These are phyloP conservation scores for Sebastes variabilis DNA, from an alignment of 2,797 vertebrate species.

Conservation along the genomic window DNA sequence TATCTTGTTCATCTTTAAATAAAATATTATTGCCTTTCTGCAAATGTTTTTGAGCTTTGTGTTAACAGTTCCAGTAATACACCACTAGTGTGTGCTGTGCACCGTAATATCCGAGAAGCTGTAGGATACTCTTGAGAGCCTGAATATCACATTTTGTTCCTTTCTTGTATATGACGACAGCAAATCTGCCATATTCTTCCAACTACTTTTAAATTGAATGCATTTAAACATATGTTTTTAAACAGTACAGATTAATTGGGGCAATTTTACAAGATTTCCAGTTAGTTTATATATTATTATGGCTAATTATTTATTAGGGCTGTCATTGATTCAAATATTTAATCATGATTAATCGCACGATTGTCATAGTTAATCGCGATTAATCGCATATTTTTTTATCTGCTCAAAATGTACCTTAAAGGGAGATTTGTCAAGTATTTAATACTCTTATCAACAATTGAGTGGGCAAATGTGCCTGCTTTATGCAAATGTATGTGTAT, in stretches of 20 bases:
- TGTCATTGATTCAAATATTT: too few relatives aligned
- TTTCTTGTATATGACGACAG: neutral
- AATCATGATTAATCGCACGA: too few relatives aligned
- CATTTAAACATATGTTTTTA: neutral
- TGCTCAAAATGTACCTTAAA: too few relatives aligned
- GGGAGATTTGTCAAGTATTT: too few relatives aligned
- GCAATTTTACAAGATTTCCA: neutral
- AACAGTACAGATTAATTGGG: too few relatives aligned
- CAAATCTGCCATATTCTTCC: neutral
- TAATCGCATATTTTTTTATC: too few relatives aligned
- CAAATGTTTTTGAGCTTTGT: neutral
- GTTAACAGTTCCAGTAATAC: conserved; percentile 13
- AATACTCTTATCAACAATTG: too few relatives aligned
- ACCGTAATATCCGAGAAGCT: neutral
- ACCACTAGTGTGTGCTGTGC: conserved; percentile 57
- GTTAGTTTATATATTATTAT: neutral
- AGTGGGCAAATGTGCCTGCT: too few relatives aligned
- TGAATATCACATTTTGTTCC: conserved; percentile 7
- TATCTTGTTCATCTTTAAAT: conserved; percentile 83
- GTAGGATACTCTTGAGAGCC: neutral
- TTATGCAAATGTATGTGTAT: too few relatives aligned
- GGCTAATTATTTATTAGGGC: neutral
- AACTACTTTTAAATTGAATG: neutral
- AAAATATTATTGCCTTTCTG: conserved; percentile 81
- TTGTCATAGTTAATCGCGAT: too few relatives aligned